phyloP scores from a whole-genome alignment of 2,113 vertebrate species.

The Numenius arquata region DNA sequence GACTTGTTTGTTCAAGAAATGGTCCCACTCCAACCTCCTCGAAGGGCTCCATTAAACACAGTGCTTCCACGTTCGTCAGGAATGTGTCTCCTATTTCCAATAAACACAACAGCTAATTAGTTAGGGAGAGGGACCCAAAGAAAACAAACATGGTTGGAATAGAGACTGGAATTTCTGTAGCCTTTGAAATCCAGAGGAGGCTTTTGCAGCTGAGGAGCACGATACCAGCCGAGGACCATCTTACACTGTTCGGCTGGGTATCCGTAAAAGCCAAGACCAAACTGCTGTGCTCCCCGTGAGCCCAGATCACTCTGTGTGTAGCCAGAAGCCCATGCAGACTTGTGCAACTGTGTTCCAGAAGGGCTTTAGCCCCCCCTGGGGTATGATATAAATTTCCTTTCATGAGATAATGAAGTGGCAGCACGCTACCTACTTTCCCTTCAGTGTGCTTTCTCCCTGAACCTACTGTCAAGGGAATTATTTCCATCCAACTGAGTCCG shows the following conservation, averaged over 20 bases:
- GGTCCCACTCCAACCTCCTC: neutral
- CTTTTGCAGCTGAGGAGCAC: neutral
- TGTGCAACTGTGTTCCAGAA: neutral
- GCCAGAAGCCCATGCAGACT: neutral
- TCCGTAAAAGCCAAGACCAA: neutral
- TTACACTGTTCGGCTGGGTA: rapidly evolving
- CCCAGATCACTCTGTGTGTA: neutral
- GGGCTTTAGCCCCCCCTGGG: neutral
- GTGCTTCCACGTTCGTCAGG: neutral
- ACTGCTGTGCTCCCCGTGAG: neutral
- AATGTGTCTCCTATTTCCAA: slow-evolving; percentile 43
- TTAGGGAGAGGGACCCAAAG: neutral
- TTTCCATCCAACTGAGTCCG: neutral
- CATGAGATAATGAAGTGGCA: neutral
- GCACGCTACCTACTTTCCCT: neutral
- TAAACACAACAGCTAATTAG: slow-evolving; percentile 36
- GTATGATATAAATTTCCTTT: neutral
- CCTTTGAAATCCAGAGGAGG: neutral
- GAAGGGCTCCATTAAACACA: neutral
- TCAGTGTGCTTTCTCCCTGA: neutral
- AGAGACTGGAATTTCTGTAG: neutral
- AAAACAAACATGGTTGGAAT: neutral
- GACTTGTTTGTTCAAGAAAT: slow-evolving; percentile 5
- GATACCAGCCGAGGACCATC: neutral
- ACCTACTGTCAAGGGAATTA: neutral